These are phyloP conservation scores for Cricetomys ansorgei DNA, from an alignment of 2,113 vertebrate species.

Conservation along the genomic window DNA sequence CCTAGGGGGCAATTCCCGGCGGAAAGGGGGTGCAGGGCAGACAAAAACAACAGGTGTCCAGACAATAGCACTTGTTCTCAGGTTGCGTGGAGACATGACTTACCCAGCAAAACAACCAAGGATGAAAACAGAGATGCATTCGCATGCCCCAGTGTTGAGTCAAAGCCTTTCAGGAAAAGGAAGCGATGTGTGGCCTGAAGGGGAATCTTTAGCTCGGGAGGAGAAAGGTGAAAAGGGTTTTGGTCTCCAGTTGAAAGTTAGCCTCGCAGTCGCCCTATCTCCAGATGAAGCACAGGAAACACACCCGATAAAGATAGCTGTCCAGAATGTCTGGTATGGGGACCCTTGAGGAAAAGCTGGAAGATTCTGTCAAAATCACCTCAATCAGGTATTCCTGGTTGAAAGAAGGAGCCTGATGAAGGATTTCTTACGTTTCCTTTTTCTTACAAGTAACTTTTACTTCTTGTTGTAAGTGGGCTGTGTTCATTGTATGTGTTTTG, in stretches of 20 bases:
- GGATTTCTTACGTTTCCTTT: slow-evolving; percentile 30
- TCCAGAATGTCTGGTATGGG: not conserved
- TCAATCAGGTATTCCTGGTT: not conserved
- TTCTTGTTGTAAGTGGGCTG: slow-evolving; percentile 18
- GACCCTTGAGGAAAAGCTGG: not conserved
- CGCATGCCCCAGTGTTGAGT: slow-evolving; percentile 70
- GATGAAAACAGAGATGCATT: slow-evolving; percentile 61
- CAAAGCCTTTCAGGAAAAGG: slow-evolving; percentile 80
- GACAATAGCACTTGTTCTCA: slow-evolving; percentile 83
- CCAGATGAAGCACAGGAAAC: slow-evolving; percentile 43
- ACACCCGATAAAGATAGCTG: not conserved
- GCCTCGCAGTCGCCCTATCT: not conserved
- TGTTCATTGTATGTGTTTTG: not conserved
- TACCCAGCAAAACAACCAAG: slow-evolving; percentile 78
- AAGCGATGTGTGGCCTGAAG: slow-evolving; percentile 68
- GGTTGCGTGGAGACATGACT: slow-evolving; percentile 78
- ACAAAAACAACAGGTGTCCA: slow-evolving; percentile 82
- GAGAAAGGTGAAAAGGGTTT: slow-evolving; percentile 58
- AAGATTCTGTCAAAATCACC: not conserved
- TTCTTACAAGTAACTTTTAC: slow-evolving; percentile 44
- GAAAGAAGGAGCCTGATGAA: not conserved
- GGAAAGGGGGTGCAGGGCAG: slow-evolving; percentile 66
- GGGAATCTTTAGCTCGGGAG: slow-evolving; percentile 48
- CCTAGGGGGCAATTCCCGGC: slow-evolving; percentile 63
- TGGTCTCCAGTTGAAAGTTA: not conserved